Percentiles rank a stretch among this genome's conserved stretches.
These are phyloP conservation scores for Helicorthomorpha holstii DNA, from an alignment of 1,140 invertebrate genomes.

Conservation along the genomic window DNA sequence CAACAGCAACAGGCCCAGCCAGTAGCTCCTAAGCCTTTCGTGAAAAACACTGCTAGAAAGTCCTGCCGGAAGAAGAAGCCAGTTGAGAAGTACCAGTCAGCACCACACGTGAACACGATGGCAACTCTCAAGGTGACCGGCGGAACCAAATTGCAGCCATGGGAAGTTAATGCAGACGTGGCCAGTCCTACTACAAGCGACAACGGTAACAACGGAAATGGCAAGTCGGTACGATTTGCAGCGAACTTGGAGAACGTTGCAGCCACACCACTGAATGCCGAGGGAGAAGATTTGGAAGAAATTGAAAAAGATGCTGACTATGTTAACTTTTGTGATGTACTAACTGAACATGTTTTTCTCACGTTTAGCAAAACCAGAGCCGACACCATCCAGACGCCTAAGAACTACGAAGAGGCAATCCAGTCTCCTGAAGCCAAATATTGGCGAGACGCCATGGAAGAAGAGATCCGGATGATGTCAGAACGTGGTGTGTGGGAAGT, in stretches of 20 bases:
- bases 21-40: not conserved
- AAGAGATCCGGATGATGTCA: not conserved
- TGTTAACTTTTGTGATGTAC: not conserved
- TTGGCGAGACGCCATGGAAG: slow-evolving; percentile 3
- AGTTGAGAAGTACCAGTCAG: not conserved
- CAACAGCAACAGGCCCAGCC: not conserved
- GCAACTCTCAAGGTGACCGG: not conserved
- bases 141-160: not conserved
- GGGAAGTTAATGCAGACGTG: not conserved
- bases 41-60: not conserved
- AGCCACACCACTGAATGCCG: not conserved
- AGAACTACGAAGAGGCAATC: not conserved
- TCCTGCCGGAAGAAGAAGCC: not conserved
- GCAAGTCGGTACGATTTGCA: not conserved
- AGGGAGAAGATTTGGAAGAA: not conserved
- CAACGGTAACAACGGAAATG: not conserved
- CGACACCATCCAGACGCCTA: not conserved
- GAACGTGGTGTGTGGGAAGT: slow-evolving; percentile 1
- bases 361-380: not conserved
- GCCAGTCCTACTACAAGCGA: not conserved
- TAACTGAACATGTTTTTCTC: not conserved
- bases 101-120: not conserved
- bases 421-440: not conserved
- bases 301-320: not conserved
- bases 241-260: not conserved